These are phyloP conservation scores for Onthophagus sagittarius DNA, from an alignment of 2,888 invertebrate species.

Conservation along the genomic window DNA sequence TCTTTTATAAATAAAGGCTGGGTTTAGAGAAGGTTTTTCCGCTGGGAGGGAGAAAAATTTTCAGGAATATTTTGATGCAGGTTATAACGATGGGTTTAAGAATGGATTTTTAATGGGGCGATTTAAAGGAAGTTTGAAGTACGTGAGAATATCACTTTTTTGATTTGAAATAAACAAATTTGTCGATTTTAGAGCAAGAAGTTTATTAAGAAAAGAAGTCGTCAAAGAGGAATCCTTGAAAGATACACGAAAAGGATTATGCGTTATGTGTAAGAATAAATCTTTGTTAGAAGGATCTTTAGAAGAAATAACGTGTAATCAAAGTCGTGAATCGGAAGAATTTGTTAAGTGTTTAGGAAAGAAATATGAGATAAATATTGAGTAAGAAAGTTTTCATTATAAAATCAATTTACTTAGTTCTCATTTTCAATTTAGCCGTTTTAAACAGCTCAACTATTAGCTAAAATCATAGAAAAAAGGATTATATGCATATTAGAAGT, in stretches of 20 bases:
- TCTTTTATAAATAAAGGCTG: slow-evolving; percentile 49
- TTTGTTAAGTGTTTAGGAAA: slow-evolving; percentile 34
- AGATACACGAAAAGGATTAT: slow-evolving; percentile 28
- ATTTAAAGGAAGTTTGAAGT: slow-evolving; percentile 46
- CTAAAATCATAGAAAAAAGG: too few species aligned
- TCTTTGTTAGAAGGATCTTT: slow-evolving; percentile 29
- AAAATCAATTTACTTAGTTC: too few species aligned
- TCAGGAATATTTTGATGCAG: slow-evolving; percentile 67
- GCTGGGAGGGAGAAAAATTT: slow-evolving; percentile 61
- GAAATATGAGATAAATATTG: slow-evolving; percentile 21
- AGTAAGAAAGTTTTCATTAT: too few species aligned
- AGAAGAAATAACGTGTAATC: slow-evolving; percentile 35
- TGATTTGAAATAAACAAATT: not conserved
- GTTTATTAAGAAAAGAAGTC: not conserved
- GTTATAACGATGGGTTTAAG: slow-evolving; percentile 63
- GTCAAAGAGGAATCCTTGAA: slow-evolving; percentile 18
- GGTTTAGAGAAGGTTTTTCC: slow-evolving; percentile 65
- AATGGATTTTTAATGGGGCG: slow-evolving; percentile 59
- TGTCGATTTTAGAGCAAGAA: slow-evolving; percentile 6
- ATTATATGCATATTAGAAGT: slow-evolving; percentile 3
- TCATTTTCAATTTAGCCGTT: too few species aligned
- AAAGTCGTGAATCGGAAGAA: slow-evolving; percentile 35
- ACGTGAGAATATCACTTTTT: not conserved
- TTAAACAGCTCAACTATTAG: too few species aligned
- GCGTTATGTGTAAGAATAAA: slow-evolving; percentile 33